phyloP scores from a whole-genome alignment of 1,140 invertebrate species.

The Caenorhabditis latens region DNA sequence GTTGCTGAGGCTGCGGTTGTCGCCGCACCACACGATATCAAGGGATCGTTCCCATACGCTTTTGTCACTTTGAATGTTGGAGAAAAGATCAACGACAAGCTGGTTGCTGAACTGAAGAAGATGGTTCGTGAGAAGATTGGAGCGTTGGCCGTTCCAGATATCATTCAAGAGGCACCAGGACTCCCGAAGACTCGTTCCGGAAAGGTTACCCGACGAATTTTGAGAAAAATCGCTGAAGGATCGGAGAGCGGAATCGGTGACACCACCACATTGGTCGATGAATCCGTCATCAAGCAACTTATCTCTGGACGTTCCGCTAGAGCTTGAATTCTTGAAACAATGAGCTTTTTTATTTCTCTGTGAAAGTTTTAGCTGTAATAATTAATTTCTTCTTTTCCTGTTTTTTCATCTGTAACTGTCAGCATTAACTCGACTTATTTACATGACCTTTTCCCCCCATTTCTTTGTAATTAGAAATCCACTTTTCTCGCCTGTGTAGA shows the following conservation, averaged over 20 bases:
- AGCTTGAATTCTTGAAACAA: neutral
- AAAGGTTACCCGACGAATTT: slow-evolving; percentile 90
- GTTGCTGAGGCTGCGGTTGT: slow-evolving; percentile 95
- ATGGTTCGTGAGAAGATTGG: slow-evolving; percentile 91
- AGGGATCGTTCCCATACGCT: slow-evolving; percentile 96
- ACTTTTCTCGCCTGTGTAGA: slow-evolving; percentile 24
- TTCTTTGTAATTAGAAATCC: slow-evolving; percentile 23
- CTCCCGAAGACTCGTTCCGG: slow-evolving; percentile 97
- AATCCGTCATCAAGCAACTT: slow-evolving; percentile 83
- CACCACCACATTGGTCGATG: slow-evolving; percentile 90
- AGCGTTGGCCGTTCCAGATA: slow-evolving; percentile 89
- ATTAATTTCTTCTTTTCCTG: neutral
- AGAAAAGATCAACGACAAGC: slow-evolving; percentile 60
- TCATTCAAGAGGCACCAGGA: slow-evolving; percentile 90
- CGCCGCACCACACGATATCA: slow-evolving; percentile 89
- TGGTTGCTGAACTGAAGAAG: slow-evolving; percentile 71
- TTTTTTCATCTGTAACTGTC: slow-evolving; percentile 19
- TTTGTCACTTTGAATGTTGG: slow-evolving; percentile 88
- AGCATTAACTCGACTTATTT: slow-evolving; percentile 2
- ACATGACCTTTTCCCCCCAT: neutral
- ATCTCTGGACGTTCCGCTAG: slow-evolving; percentile 49
- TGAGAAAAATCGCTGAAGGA: slow-evolving; percentile 88
- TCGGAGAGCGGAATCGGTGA: slow-evolving; percentile 91
- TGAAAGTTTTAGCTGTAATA: slow-evolving; percentile 14
- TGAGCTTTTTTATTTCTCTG: neutral